Base-by-base conservation (phyloP, 2,797 vertebrate genomes). In the Spondyliosoma cantharus region DNA sequence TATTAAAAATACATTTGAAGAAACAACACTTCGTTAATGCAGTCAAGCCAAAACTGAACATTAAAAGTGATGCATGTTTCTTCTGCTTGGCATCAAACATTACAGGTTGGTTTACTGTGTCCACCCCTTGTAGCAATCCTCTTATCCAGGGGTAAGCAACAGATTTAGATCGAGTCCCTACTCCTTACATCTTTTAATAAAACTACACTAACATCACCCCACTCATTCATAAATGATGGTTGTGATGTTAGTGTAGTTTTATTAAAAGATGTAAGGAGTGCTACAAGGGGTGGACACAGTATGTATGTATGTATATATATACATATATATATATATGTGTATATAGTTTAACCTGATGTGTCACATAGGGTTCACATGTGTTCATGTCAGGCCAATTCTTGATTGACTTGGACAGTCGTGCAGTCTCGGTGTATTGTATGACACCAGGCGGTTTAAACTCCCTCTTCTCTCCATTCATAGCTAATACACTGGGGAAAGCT, bases 331-430 rank as follows among this genome's bases (percentile, higher is more conserved):
- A 6, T 32, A 32, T 32, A 32, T 32, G 8, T 32, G 8, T 32
- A 32, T 32, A 32, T 7, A 3, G 6, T 7, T 63, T 50, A 53
- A 78, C 64, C 32, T 49, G 13, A 11, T 25, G 60, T 71, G 64
- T 69, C 42, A 62, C 64, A 16, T n/a, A 20, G 67, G 48, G n/a
- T 43, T 7, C 53, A 72, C 2, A 32, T 15, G 32, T 70, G 79
- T 50, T 70, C 4, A 50, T 61, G 58, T 59, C 27, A 20, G 16
- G 32, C 48, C 32, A 6, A 45, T 70, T 76, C 75, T 87, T 90
- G 90, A 92, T 81, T 85, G 90, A 91, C 92, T 88, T 1, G 73
- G 80, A 89, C 91, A 90, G 91, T 87, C 82, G 82, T 58, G 75
- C 77, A 63, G 81, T 57, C 32, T 29, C 24, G 3, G 77, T 90